phyloP scores from a whole-genome alignment of 1,140 invertebrate species.

The Drosophila repleta region DNA sequence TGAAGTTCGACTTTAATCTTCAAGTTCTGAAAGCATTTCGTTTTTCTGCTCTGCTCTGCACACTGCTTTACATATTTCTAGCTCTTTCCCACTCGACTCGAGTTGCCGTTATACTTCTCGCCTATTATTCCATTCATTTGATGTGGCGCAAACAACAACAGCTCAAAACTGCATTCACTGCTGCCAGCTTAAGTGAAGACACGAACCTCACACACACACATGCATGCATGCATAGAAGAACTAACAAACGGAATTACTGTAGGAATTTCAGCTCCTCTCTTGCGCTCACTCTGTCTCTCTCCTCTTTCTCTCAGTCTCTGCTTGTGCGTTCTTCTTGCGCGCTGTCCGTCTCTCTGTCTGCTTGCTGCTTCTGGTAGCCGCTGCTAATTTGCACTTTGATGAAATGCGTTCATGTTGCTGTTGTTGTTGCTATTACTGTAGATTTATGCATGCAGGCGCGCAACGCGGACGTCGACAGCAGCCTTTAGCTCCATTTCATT shows the following conservation, averaged over 20 bases:
- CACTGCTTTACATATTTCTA: background rate
- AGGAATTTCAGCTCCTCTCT: constrained; percentile 13
- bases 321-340: constrained; percentile 11
- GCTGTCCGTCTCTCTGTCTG: constrained; percentile 6
- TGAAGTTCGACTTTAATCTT: background rate
- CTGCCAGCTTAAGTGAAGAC: constrained; percentile 47
- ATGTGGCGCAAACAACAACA: background rate
- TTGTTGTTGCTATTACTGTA: constrained; percentile 63
- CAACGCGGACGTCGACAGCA: constrained; percentile 31
- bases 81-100: background rate
- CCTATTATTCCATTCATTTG: constrained; percentile 34
- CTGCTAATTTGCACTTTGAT: constrained; percentile 79
- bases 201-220: constrained; percentile 51
- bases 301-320: constrained; percentile 8
- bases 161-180: constrained; percentile 41
- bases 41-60: background rate
- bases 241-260: constrained; percentile 43
- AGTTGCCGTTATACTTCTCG: constrained; percentile 19
- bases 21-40: background rate
- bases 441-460: constrained; percentile 78
- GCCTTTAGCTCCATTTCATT: constrained; percentile 75
- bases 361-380: constrained; percentile 42
- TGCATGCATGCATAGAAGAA: constrained; percentile 18
- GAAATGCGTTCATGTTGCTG: constrained; percentile 66
- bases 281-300: constrained; percentile 9